Base-by-base conservation (phyloP, 2,888 invertebrate genomes). In the Lapara coniferarum region DNA sequence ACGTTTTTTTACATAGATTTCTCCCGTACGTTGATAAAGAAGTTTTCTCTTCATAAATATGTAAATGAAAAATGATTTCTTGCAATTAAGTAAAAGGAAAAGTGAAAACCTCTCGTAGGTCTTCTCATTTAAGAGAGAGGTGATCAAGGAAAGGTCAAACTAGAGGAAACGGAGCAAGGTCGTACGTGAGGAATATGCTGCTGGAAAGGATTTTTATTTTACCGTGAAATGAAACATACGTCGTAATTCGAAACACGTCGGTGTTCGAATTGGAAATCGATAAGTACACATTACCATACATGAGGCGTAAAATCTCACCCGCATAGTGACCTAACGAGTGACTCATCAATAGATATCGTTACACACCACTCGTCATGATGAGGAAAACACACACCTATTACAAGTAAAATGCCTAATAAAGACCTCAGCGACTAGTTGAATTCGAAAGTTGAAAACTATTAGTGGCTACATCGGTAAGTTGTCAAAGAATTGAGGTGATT, bases 301-400 rank as follows among this genome's bases (percentile, higher is more conserved):
- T 46, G 59, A 49, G 63, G 63, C 63, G 49, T 63, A 63, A 63
- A 63, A 63, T 63, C 46, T 63, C 63, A 63, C 63, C 63, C 63
- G 63, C 63, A 63, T 63, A 46, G 44, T 59, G 63, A 63, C 19
- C 46, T 46, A 19, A 46, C 46, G 49, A 19, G 49, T 63, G 63
- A 63, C 19, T 63, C 63, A 63, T 55, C 53, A 53, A 53, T 59
- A 16, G 59, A 59, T 59, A 59, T 16, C 59, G 46, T 44, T 16
- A 59, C 59, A 46, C 44, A 44, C n/a, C 44, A 44, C 59, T 16
- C 59, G 46, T 16, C 63, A 63, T 46, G 16, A 63, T 49, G 49
- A 49, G 63, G 63, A 49, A 63, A 63, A 63, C 44, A 63, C 49
- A 63, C 16, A 63, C 49, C 56, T 25, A 56, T 37, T 63, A 19